Evolutionary conservation across 2,113 vertebrate genomes (phyloP).

Genomic region (Pyxicephalus adspersus): DNA sequence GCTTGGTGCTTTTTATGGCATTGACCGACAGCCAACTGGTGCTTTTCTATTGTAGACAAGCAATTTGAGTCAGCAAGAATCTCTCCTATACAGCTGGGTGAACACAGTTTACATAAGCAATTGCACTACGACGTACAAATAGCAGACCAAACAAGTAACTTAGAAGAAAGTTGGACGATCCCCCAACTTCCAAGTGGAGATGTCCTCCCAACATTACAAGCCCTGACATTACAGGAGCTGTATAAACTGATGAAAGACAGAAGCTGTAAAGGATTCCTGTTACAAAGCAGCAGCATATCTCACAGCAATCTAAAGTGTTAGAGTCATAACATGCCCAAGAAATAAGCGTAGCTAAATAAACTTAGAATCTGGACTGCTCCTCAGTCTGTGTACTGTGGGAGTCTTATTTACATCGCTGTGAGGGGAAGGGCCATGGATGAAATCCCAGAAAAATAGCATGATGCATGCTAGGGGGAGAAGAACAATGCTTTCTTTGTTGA

Average conservation of each 20-base stretch:
- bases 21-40: too few species aligned
- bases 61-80: too few species aligned
- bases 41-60: too few species aligned
- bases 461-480: constrained; percentile 34
- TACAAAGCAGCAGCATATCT: constrained; percentile 4
- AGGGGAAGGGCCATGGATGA: constrained; percentile 48
- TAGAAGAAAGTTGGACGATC: too few species aligned
- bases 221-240: not conserved
- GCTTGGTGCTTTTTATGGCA: too few species aligned
- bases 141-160: too few species aligned
- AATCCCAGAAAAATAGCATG: constrained; percentile 56
- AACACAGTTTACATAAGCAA: too few species aligned
- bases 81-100: too few species aligned
- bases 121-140: too few species aligned
- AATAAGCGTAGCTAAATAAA: constrained; percentile 14
- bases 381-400: constrained; percentile 26
- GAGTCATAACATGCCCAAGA: constrained; percentile 23
- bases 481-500: constrained; percentile 53
- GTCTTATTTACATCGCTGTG: constrained; percentile 46
- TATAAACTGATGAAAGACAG: not conserved
- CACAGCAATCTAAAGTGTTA: not conserved
- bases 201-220: not conserved
- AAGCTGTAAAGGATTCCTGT: not conserved
- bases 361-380: not conserved
- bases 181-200: too few species aligned